Evolutionary conservation across 2,888 invertebrate genomes (phyloP), one percentile per base, ranked within the genome.

Genomic region (Eupithecia subfuscata): DNA sequence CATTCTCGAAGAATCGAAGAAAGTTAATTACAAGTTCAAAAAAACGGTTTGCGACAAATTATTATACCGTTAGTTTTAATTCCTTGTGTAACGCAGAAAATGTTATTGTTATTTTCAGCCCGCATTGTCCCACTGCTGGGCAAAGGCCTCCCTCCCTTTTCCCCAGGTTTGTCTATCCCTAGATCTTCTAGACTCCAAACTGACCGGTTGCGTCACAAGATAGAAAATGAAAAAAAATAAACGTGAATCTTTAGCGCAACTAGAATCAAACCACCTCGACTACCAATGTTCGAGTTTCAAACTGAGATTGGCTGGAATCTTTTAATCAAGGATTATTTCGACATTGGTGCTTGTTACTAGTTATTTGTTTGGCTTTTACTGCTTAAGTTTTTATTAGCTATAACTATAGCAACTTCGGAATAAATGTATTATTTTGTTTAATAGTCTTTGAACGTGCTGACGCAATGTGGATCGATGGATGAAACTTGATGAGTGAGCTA

Each of bases 301-400:
- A 79, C 78, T 79, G 71, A 79, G 80, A 81, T 80, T 80, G 81
- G 80, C 75, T 80, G 78, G 72, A 70, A 79, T 78, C 77, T 81
- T 81, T 81, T 79, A 80, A 79, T 80, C 75, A 79, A 71, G 73
- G 75, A 71, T 63, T 73, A 67, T 73, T 56, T 72, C 37, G 22
- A 56, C 74, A 74, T 80, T 78, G 70, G 40, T 74, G 70, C 73
- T 77, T 63, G 70, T 73, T 64, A 73, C 37, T 74, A 70, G 56
- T 70, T 74, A 75, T 75, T 73, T 70, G 75, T 52, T 75, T 22
- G 40, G 67, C 67, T 70, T 72, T 77, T 73, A 74, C 65, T 71
- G 43, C 56, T 16, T 34, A 72, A 74, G 71, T 72, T 77, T 73
- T 72, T 72, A 72, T 70, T 68, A 68, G 40, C 43, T 40, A 68